Percentiles rank a stretch among this genome's conserved stretches.
These are phyloP conservation scores for Chaetops frenatus DNA, from an alignment of 2,113 vertebrate genomes.

Conservation along the genomic window DNA sequence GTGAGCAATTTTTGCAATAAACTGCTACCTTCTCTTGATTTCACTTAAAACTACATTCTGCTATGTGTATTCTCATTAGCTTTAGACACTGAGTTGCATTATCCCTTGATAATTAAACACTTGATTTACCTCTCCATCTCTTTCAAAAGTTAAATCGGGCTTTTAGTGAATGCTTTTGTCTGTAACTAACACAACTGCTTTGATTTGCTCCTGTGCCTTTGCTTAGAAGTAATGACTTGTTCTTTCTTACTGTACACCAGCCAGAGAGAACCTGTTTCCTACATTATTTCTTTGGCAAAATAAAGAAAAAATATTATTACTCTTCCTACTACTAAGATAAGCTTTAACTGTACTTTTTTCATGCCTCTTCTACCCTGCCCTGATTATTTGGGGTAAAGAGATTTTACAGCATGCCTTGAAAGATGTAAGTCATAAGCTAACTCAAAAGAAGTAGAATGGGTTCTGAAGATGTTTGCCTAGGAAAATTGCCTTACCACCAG, in stretches of 20 bases:
- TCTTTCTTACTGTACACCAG: not conserved
- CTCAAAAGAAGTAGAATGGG: not conserved
- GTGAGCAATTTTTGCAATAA: constrained; percentile 20
- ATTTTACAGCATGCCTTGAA: not conserved
- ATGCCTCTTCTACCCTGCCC: not conserved
- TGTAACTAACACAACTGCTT: not conserved
- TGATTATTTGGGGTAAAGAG: not conserved
- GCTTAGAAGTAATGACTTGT: not conserved
- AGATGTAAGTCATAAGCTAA: not conserved
- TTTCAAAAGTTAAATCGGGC: not conserved
- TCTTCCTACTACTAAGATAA: not conserved
- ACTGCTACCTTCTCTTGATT: constrained; percentile 21
- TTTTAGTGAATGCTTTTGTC: not conserved
- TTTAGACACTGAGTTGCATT: not conserved
- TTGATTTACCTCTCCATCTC: not conserved
- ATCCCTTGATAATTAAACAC: not conserved
- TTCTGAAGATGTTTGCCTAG: not conserved
- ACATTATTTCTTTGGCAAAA: not conserved
- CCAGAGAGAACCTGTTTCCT: not conserved
- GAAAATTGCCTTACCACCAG: not conserved
- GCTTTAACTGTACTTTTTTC: not conserved
- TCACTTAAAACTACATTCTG: constrained; percentile 9
- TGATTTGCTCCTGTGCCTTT: not conserved
- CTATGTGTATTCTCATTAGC: not conserved
- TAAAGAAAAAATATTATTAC: not conserved